Evolutionary conservation across 2,797 vertebrate species (phyloP).

Genomic region (Varecia variegata): DNA sequence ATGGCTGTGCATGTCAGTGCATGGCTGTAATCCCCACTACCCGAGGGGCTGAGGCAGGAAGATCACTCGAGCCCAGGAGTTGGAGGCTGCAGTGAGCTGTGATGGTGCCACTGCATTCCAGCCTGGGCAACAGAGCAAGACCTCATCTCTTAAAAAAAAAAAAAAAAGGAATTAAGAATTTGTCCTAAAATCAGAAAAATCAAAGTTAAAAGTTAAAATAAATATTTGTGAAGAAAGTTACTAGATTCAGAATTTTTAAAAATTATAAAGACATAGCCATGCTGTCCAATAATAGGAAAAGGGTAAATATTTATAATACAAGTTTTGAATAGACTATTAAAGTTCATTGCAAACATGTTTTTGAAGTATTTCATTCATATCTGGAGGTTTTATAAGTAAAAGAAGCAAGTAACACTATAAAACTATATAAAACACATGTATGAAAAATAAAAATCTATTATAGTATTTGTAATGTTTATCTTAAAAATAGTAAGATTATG

Average conservation of each 20-base stretch:
- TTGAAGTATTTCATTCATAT: neutral
- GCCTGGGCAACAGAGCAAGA: too few species aligned
- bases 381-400: neutral
- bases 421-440: neutral
- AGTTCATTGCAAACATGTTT: neutral
- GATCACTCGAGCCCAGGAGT: too few species aligned
- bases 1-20: too few species aligned
- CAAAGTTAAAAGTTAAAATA: neutral
- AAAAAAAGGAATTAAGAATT: neutral
- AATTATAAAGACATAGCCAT: neutral
- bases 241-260: neutral
- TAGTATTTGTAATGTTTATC: neutral
- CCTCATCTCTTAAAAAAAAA: too few species aligned
- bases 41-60: too few species aligned
- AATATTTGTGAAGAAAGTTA: neutral
- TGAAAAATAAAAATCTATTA: neutral
- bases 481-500: neutral
- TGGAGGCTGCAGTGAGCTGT: too few species aligned
- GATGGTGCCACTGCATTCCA: too few species aligned
- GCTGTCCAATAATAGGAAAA: neutral
- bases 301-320: neutral
- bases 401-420: neutral
- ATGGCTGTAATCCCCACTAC: too few species aligned
- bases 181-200: neutral
- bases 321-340: neutral